Evolutionary conservation across 2,113 vertebrate species (phyloP), one percentile per base, ranked within the genome.

Genomic region (Hystrix brachyura): DNA sequence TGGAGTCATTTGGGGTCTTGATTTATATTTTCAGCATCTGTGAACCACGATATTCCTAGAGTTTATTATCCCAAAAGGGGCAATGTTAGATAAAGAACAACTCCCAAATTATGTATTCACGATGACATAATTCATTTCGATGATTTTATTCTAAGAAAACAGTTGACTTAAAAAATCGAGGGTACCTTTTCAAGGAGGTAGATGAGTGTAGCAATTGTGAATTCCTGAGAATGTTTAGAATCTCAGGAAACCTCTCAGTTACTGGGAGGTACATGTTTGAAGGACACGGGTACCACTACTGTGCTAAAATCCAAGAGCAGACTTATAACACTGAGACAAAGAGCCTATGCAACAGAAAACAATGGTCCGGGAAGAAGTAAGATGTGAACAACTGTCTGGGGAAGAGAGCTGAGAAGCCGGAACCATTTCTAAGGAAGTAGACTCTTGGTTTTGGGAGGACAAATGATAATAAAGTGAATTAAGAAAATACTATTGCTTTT

Each of bases 121-220:
- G 67, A 94, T 55, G 17, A 1, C 25, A 12, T 17, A 72, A 65
- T n/a, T 92, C 0, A 83, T 83, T 53, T n/a, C 65, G 90, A 72
- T 13, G 3, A 74, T 79, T 34, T 51, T 90, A 87, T 79, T 92
- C 43, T 76, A 92, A 96, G 14, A 57, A 87, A 92, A 90, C 81
- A 93, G 59, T 65, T 25, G 64, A 19, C 25, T 83, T 55, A n/a
- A 84, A 69, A 84, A 94, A 89, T 10, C 60, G 11, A 55, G 8
- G 17, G 48, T 10, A 7, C 17, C 32, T 57, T 87, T 94, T 93
- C 32, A 1, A 32, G 29, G 11, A 79, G 17, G 6, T 15, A 0
- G 12, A 80, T 64, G 7, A 94, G 32, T 21, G 27, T 32, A 43
- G 64, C 13, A 27, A 27, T 34, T 81, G 9, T 78, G 34, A 86